Evolutionary conservation across 2,888 invertebrate genomes (phyloP).

Genomic region (Zaprionus lineosus): DNA sequence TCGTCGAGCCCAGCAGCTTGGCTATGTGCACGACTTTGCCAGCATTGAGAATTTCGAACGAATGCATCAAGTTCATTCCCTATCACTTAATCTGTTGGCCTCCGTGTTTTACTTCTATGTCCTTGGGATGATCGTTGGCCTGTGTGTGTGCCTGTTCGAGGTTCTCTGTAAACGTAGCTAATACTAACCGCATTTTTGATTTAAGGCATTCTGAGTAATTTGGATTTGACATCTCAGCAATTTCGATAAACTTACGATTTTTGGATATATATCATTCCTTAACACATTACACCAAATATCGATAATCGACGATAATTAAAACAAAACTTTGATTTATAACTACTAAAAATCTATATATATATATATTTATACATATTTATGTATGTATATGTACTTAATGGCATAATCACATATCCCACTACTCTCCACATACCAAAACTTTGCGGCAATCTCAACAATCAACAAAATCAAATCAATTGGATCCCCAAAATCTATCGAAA

Average conservation of each 20-base stretch:
- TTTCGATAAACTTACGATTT: conserved; percentile 43
- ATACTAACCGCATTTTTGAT: conserved; percentile 59
- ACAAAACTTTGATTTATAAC: conserved; percentile 34
- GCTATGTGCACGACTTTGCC: conserved; percentile 51
- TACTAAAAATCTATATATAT: conserved; percentile 30
- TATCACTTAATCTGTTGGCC: conserved; percentile 33
- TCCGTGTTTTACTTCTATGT: conserved; percentile 47
- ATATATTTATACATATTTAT: conserved; percentile 23
- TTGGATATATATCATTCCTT: conserved; percentile 34
- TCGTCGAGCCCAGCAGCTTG: conserved; percentile 35
- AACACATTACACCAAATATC: conserved; percentile 13
- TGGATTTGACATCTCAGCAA: conserved; percentile 24
- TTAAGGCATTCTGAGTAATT: conserved; percentile 43
- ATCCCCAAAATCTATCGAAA: conserved; percentile 25
- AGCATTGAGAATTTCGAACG: conserved; percentile 26
- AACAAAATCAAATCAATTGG: conserved; percentile 40
- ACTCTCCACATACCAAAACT: conserved; percentile 39
- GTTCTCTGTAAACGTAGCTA: conserved; percentile 32
- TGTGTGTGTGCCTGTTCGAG: conserved; percentile 48
- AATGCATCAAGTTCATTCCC: conserved; percentile 9
- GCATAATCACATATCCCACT: conserved; percentile 55
- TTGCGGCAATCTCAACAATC: conserved; percentile 33
- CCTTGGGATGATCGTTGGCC: conserved; percentile 38
- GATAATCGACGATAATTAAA: conserved; percentile 34
- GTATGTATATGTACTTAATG: conserved; percentile 45